Evolutionary conservation across 2,113 vertebrate genomes (phyloP).

Genomic region (Corythornis vintsioides): DNA sequence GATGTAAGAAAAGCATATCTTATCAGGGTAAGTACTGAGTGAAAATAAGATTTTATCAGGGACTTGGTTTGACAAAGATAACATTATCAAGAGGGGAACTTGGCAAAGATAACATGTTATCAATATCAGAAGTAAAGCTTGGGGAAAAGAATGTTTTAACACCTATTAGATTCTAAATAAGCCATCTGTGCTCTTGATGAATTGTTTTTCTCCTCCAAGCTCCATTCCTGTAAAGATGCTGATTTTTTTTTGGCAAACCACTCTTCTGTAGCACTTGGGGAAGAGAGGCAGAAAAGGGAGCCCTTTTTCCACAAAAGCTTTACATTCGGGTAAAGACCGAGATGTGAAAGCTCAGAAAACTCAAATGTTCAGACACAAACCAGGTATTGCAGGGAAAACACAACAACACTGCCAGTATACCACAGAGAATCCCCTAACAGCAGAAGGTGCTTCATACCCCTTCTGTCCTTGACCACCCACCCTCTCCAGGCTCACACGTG

Average conservation of each 20-base stretch:
- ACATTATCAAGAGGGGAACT: slow-evolving; percentile 61
- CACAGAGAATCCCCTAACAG: not conserved
- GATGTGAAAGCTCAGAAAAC: not conserved
- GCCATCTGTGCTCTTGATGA: slow-evolving; percentile 58
- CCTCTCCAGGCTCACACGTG: not conserved
- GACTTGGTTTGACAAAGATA: slow-evolving; percentile 65
- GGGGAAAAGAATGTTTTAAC: slow-evolving; percentile 69
- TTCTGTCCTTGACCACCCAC: not conserved
- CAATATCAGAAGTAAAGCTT: slow-evolving; percentile 64
- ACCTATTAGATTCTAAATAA: slow-evolving; percentile 68
- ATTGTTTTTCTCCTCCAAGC: slow-evolving; percentile 64
- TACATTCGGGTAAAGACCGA: not conserved
- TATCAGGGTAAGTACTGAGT: slow-evolving; percentile 40
- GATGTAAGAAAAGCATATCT: slow-evolving; percentile 57
- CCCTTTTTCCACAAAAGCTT: not conserved
- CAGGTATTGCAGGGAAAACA: not conserved
- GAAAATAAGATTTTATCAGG: slow-evolving; percentile 66
- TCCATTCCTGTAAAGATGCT: slow-evolving; percentile 15
- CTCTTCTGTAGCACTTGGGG: slow-evolving; percentile 8
- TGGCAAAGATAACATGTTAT: slow-evolving; percentile 70
- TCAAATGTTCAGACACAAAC: not conserved
- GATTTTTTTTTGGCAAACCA: slow-evolving; percentile 49
- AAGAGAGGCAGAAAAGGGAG: not conserved
- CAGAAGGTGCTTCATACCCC: not conserved
- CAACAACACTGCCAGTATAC: not conserved